Evolutionary conservation across 2,888 invertebrate genomes (phyloP), one percentile per base, ranked within the genome.

Genomic region (Nomada ruficornis): DNA sequence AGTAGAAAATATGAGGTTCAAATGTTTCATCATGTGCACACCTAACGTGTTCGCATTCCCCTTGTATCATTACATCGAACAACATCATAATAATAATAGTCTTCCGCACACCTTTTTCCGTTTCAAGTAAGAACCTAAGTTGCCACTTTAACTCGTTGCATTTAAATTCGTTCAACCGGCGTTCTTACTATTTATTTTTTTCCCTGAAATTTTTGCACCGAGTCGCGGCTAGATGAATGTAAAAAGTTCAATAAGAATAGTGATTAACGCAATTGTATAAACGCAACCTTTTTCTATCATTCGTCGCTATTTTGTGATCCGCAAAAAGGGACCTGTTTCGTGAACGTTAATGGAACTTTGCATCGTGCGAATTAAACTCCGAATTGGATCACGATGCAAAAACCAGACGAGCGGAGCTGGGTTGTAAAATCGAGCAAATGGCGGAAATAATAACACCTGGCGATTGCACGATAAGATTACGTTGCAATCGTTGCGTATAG

Each of bases 391-490:
- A 11, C 36, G 54, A 5, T 18, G 55, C 13, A 55, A 42, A 63
- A 55, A 50, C 36, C 42, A 36, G 29, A 15, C 59, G 26, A 23
- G 26, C 68, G 63, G 42, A 44, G 63, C 23, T 26, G 5, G 54
- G 13, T 44, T 52, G 50, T 57, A 74, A 75, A 71, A 54, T 57
- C 23, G 26, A 5, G 65, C 18, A 52, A 62, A 74, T 62, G 23
- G 70, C 67, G 71, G 67, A 75, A 74, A 71, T 80, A 75, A 81
- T 71, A 67, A 72, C 18, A 23, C 26, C 50, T 13, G 23, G 44
- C 9, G 72, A 80, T 80, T 63, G 62, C 42, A 36, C 52, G 81
- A 80, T 81, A 81, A 55, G 73, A 15, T 74, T 65, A 42, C 68
- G 29, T 29, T 23, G 80, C 67, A 67, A 72, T 80, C 71, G 63